phyloP scores from a whole-genome alignment of 2,888 invertebrate genomes.

The Cataglyphis rosenhaueri region DNA sequence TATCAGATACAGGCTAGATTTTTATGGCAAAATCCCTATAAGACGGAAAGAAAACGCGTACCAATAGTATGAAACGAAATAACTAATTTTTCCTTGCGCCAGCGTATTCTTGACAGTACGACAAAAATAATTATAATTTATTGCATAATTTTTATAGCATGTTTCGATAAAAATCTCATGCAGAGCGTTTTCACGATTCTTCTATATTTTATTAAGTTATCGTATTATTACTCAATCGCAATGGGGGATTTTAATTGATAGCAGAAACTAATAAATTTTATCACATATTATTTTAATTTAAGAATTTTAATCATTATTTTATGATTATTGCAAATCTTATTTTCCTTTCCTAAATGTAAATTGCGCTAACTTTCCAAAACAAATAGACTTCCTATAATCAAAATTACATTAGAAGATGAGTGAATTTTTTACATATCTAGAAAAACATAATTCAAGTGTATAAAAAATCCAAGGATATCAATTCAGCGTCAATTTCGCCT shows the following conservation, averaged over 20 bases:
- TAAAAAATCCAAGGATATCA: neutral
- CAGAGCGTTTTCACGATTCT: neutral
- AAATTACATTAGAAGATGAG: neutral
- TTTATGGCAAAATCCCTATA: constrained; percentile 57
- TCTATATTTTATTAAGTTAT: neutral
- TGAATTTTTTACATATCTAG: neutral
- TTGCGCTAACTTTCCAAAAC: neutral
- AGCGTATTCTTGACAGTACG: neutral
- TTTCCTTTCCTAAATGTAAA: neutral
- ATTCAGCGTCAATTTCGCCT: neutral
- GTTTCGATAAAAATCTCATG: neutral
- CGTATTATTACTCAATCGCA: neutral
- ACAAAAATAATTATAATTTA: neutral
- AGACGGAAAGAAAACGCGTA: neutral
- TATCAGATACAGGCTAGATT: neutral
- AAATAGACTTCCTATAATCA: neutral
- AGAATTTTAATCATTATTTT: neutral
- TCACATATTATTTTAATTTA: neutral
- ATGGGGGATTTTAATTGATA: neutral
- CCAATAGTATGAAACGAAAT: neutral
- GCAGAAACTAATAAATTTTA: neutral
- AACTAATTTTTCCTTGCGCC: neutral
- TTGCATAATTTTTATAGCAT: neutral
- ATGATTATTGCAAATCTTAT: neutral
- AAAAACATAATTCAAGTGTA: neutral